Evolutionary conservation across 23 tunicate genomes (phyloP), one percentile per base, ranked within the genome.

Genomic region (Trididemnum miniatum): DNA sequence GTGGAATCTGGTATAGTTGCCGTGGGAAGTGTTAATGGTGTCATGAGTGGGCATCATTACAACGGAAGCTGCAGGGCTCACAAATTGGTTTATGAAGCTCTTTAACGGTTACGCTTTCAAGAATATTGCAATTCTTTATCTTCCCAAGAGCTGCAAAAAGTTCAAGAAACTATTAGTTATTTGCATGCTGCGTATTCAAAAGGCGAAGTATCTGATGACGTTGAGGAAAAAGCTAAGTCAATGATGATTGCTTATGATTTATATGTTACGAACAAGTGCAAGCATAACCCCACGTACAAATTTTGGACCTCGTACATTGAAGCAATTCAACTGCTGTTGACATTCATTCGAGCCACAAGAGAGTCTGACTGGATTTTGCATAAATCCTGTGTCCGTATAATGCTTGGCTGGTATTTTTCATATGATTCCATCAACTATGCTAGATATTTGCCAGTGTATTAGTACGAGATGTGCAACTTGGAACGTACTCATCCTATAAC

Each of bases 281-380:
- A 44, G 54, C 9, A 9, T 7, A 44, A 44, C 15, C 12, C 15
- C 54, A 44, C 54, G 9, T 9, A 9, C 12, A 44, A 44, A 7
- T 62, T 62, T 62, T 62, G 69, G 69, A 22, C 5, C 4, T 62
- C 69, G 23, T 62, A 62, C 69, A n/a, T 62, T n/a, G 69, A 62
- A 5, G 30, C 30, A 4, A 24, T 62, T 15, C 29, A 62, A 4
- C 30, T 62, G 30, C 69, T 62, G 4, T 22, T 62, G 4, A 22
- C 30, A 25, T 62, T 62, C 22, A 62, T 62, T 22, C 20, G 69
- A 22, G 69, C 69, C 4, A 62, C 69, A 4, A 20, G 69, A 4
- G 54, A 44, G 54, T 44, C 54, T 44, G 30, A 62, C 22, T 62
- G 69, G 69, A 22, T 4, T 4, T 25, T 62, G 69, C 69, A 62